Conservation (phyloP, 2,888 invertebrate genomes). For the Cephus sareptanus region DNA sequence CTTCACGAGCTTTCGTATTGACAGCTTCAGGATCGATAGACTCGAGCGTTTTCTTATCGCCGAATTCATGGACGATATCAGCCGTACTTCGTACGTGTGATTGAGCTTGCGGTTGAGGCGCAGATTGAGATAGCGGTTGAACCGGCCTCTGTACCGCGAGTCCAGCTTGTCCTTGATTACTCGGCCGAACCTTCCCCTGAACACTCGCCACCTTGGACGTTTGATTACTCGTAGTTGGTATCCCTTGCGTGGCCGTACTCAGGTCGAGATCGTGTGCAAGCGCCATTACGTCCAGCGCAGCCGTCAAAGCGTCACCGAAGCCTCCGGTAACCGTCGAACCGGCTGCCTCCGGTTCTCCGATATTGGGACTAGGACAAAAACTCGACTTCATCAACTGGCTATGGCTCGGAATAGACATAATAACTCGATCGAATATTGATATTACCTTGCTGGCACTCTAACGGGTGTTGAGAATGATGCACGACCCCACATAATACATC, state of each 20-base stretch:
- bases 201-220: conserved; percentile 16
- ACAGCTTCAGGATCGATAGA: neutral
- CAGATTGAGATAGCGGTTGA: neutral
- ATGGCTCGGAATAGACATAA: neutral
- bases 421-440: conserved; percentile 2
- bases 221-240: conserved; percentile 41
- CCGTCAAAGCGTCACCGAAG: conserved; percentile 75
- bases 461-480: conserved; percentile 89
- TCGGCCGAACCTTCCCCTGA: conserved; percentile 14
- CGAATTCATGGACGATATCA: neutral
- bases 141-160: neutral
- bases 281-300: conserved; percentile 85
- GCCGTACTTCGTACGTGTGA: neutral
- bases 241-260: conserved; percentile 49
- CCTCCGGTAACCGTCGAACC: conserved; percentile 55
- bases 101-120: neutral
- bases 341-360: conserved; percentile 35
- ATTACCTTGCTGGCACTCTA: conserved; percentile 73
- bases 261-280: conserved; percentile 82
- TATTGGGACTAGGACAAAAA: conserved; percentile 30
- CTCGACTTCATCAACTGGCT: neutral
- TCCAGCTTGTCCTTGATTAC: conserved; percentile 15
- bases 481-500: conserved; percentile 91
- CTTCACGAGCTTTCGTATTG: neutral
- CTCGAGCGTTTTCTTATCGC: conserved; percentile 39